A percentile compares a stretch with the other conserved stretches of the same genome.
These are phyloP conservation scores for Enoplosus armatus DNA, from an alignment of 2,797 vertebrate genomes.

Conservation along the genomic window DNA sequence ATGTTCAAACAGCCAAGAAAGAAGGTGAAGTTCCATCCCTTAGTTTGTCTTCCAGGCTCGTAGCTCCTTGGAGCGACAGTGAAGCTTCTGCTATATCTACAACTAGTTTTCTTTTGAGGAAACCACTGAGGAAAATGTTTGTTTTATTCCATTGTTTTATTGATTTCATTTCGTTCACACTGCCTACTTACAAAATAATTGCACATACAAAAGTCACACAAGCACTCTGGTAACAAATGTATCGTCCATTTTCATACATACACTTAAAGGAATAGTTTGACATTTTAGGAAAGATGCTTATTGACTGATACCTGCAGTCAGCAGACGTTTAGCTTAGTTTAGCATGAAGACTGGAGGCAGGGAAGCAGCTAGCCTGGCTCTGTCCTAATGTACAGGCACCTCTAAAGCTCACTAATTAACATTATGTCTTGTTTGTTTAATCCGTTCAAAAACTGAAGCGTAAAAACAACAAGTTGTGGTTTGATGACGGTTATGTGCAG, in stretches of 20 bases:
- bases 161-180: background rate
- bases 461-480: background rate
- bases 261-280: background rate
- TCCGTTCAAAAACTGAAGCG: background rate
- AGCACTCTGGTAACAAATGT: background rate
- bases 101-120: conserved; percentile 23
- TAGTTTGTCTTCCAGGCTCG: conserved; percentile 53
- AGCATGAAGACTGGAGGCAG: too few species aligned
- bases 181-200: background rate
- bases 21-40: conserved; percentile 25
- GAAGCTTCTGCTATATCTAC: conserved; percentile 21
- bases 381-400: background rate
- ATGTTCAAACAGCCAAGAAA: conserved; percentile 65
- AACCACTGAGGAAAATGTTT: conserved; percentile 4
- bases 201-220: background rate
- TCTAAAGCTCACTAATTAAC: background rate
- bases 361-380: background rate
- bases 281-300: background rate
- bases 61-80: conserved; percentile 11
- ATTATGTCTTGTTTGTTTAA: background rate
- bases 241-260: background rate
- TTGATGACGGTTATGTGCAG: background rate
- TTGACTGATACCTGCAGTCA: background rate
- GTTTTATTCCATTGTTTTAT: background rate
- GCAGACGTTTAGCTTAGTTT: background rate